Conservation (phyloP, 2,888 invertebrate genomes). For the Pteria penguin region DNA sequence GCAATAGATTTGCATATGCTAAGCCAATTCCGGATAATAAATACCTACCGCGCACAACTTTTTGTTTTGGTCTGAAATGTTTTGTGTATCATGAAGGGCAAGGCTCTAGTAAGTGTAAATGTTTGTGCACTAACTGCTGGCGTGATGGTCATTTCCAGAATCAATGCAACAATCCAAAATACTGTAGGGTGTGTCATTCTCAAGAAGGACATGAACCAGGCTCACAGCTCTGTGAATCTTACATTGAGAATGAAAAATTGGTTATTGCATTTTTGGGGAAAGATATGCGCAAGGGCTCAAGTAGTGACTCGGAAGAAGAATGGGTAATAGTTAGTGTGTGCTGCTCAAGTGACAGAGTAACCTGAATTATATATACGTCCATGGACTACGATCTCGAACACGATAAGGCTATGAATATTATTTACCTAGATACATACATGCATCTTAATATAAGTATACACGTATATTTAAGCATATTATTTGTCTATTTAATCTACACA, state of each 20-base stretch:
- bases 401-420: too few species aligned
- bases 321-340: too few species aligned
- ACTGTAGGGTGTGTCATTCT: background rate
- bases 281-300: too few species aligned
- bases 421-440: too few species aligned
- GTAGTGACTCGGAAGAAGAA: too few species aligned
- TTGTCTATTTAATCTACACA: too few species aligned
- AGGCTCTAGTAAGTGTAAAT: background rate
- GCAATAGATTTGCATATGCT: background rate
- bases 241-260: background rate
- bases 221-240: background rate
- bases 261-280: background rate
- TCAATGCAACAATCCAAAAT: background rate
- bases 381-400: too few species aligned
- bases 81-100: background rate
- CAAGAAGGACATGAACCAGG: conserved; percentile 2
- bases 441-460: too few species aligned
- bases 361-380: too few species aligned
- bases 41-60: background rate
- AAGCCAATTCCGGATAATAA: background rate
- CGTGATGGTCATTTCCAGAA: background rate
- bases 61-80: background rate
- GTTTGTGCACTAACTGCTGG: background rate
- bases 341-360: too few species aligned
- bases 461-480: too few species aligned